phyloP scores from a whole-genome alignment of 1,140 invertebrate species.

The Cotesia chilonis region DNA sequence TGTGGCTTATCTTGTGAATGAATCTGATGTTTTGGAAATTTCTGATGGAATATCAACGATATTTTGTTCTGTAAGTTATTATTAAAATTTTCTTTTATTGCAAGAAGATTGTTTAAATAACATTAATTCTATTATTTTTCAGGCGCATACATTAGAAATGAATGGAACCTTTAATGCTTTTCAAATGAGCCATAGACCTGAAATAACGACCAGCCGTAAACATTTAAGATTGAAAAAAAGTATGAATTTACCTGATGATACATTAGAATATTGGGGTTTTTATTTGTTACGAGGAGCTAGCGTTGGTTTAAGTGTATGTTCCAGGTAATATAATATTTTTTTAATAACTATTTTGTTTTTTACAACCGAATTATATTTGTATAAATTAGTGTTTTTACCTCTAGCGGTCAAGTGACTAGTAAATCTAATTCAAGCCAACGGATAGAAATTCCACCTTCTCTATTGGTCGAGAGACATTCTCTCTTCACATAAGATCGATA shows the following conservation, averaged over 20 bases:
- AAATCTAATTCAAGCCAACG: no score
- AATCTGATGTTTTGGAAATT: slow-evolving; percentile 83
- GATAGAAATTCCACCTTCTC: no score
- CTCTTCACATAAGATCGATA: no score
- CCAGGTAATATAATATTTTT: slow-evolving; percentile 66
- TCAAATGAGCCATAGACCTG: slow-evolving; percentile 75
- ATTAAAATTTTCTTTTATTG: slow-evolving; percentile 31
- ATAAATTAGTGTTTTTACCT: no score
- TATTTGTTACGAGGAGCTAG: slow-evolving; percentile 80
- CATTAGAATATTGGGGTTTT: slow-evolving; percentile 89
- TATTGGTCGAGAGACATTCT: no score
- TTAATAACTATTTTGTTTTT: slow-evolving; percentile 1
- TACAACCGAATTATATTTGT: no score
- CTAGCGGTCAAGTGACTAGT: no score
- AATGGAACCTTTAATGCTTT: slow-evolving; percentile 83
- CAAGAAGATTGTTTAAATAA: slow-evolving; percentile 23
- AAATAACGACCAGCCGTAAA: slow-evolving; percentile 74
- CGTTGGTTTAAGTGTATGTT: slow-evolving; percentile 81
- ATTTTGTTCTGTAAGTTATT: slow-evolving; percentile 71
- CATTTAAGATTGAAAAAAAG: slow-evolving; percentile 82
- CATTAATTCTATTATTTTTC: slow-evolving; percentile 45
- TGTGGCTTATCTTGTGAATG: slow-evolving; percentile 77
- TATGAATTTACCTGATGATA: slow-evolving; percentile 84
- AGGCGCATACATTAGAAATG: slow-evolving; percentile 81
- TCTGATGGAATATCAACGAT: slow-evolving; percentile 79